Evolutionary conservation across 1,140 invertebrate species (phyloP), one percentile per base, ranked within the genome.

Genomic region (Drosophila pallidifrons): DNA sequence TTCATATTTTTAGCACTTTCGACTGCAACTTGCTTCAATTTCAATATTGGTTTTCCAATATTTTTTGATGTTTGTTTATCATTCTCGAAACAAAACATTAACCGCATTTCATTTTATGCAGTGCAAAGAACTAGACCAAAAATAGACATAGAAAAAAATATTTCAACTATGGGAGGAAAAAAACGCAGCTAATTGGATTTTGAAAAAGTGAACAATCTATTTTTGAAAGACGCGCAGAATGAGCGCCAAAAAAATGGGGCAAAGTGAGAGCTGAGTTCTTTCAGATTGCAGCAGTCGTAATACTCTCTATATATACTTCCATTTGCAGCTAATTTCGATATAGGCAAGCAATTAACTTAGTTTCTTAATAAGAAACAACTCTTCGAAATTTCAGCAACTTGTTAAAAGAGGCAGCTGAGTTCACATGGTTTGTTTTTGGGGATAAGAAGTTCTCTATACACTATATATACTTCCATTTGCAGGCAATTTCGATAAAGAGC

Each of bases 151-250:
- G 25, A 41, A 16, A 57, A 67, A 58, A 77, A 32, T 7, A 59
- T 68, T 59, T 68, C 59, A 65, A 59, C 60, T 63, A 11, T 45
- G 10, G 28, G 16, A 64, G 47, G 11, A 28, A 38, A 79, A 60
- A 70, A 82, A 72, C 47, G 58, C 49, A 74, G 75, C 76, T 88
- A 87, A 87, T 87, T 88, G 77, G 83, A 88, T 87, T 80, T 83
- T 71, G 25, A 35, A 25, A 61, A 47, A 35, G 57, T 20, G 28
- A 47, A 25, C 66, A 47, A 60, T 16, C 41, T 65, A 65, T 65
- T 65, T 65, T 61, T 7, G 20, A 28, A 35, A 25, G 20, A 25
- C 20, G 20, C 20, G 20, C 20, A 25, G 20, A 25, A 4, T 35
- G 16, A 64, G 60, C 11, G 7, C 46, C 51, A 64, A 64, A 35